phyloP scores from a whole-genome alignment of 2,113 vertebrate species.

The Corythaeola cristata region DNA sequence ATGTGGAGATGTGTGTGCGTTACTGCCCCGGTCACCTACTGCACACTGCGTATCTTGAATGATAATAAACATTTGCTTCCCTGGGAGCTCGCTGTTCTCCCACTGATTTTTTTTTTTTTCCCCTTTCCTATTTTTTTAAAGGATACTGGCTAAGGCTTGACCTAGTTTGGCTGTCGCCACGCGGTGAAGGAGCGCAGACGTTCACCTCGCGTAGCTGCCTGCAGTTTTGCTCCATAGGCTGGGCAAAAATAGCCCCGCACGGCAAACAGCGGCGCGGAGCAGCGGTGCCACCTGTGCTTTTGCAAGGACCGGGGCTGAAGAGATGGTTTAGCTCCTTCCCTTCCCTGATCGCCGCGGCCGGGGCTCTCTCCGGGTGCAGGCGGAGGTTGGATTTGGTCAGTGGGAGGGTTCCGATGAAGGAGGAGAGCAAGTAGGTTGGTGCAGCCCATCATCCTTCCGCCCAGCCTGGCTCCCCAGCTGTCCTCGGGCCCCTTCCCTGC shows the following conservation, averaged over 20 bases:
- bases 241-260: neutral
- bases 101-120: neutral
- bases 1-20: neutral
- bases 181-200: neutral
- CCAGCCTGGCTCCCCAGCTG: neutral
- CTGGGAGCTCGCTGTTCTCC: neutral
- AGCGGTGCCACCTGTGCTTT: neutral
- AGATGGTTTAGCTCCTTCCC: neutral
- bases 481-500: neutral
- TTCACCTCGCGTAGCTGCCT: neutral
- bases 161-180: constrained; percentile 17
- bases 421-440: neutral
- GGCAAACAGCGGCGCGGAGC: neutral
- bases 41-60: neutral
- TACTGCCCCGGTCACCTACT: neutral
- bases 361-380: neutral
- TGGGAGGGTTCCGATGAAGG: neutral
- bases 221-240: neutral
- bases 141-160: neutral
- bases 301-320: neutral
- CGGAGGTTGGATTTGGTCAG: neutral
- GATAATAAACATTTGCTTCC: neutral
- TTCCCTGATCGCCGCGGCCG: accelerated
- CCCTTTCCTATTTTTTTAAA: neutral
- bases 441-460: neutral